Base-by-base conservation (phyloP, 2,888 invertebrate species). In the Agrochola lychnidis region DNA sequence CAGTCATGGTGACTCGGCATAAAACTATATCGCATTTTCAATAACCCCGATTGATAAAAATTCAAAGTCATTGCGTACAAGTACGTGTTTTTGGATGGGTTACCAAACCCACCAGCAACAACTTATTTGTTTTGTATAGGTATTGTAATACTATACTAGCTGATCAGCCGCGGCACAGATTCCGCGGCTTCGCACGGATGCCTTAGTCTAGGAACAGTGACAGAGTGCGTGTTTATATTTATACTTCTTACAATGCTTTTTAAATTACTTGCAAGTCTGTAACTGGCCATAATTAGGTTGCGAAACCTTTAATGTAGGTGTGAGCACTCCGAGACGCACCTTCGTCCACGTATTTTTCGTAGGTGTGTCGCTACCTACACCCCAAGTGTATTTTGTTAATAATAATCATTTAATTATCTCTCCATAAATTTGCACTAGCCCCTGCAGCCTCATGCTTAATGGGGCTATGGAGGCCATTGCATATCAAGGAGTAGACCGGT, bases 1-100 rank as follows among this genome's bases (percentile, higher is more conserved):
- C 59, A 61, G 77, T 91, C 89, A 90, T 84, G 85, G 82, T 92
- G 93, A 92, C 89, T 92, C 87, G 77, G 86, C 92, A 88, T 73
- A 87, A 87, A 78, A 76, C 48, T 71, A 74, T 81, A 76, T 82
- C 83, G 62, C 25, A 74, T 81, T 84, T 76, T 78, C 75, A 84
- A 73, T 82, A 84, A 72, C 57, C 30, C 64, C 67, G 74, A 85
- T 75, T 68, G 74, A 69, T 57, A 76, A 63, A 81, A 80, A 73
- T 71, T 40, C 45, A 61, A 74, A 82, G 59, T 70, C 78, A 83
- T 70, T 64, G 36, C 6, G 40, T 62, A 45, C 36, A 4, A 36
- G 4, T 3, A 36, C 16, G 42, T 66, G n/a, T 76, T 64, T 73
- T 66, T 36, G 57, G 36, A 53, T 75, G 64, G 36, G n/a, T 74